Conservation (phyloP, 2,797 vertebrate genomes). For the Alcedo quadribrachys region DNA sequence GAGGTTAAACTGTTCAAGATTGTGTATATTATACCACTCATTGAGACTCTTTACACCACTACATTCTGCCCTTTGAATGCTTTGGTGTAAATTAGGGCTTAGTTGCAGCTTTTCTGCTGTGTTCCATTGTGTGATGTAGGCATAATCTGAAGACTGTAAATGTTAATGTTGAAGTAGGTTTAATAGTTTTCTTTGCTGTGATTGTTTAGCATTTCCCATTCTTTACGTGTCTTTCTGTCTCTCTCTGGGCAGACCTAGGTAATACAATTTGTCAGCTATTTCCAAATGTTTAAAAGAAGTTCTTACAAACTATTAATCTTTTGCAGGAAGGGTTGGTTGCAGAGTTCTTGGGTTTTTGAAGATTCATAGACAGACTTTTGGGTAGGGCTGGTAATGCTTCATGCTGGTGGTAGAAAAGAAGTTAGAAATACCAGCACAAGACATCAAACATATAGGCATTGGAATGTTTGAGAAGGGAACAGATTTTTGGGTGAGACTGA, state of each 20-base stretch:
- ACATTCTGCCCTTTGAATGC: neutral
- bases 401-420: neutral
- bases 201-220: neutral
- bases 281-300: neutral
- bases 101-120: neutral
- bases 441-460: neutral
- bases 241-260: neutral
- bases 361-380: neutral
- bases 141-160: neutral
- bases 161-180: neutral
- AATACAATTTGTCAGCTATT: neutral
- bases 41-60: neutral
- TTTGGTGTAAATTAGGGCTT: neutral
- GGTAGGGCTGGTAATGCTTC: neutral
- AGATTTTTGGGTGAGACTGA: neutral
- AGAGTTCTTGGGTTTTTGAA: neutral
- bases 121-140: neutral
- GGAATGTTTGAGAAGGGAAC: neutral
- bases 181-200: neutral
- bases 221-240: neutral
- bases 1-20: neutral
- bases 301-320: neutral
- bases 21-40: neutral
- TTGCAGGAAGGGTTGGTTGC: neutral
- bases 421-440: neutral